Conservation (phyloP, 92 coral and sea anemone species). For the Porites lobata region DNA sequence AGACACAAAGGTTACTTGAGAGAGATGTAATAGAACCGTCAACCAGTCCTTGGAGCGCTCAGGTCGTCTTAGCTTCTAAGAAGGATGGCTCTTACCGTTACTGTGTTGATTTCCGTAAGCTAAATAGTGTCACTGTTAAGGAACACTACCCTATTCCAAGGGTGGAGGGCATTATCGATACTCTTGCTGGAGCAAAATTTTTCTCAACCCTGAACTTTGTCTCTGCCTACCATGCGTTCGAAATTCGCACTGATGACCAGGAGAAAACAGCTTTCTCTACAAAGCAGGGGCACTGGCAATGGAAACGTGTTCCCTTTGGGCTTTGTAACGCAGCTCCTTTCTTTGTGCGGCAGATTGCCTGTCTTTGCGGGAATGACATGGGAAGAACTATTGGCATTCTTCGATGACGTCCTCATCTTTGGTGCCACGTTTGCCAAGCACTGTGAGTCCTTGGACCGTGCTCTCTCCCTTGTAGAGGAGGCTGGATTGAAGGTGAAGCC, state of each 20-base stretch:
- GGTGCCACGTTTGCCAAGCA: constrained; percentile 43
- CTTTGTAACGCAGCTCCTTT: constrained; percentile 54
- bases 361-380: constrained; percentile 38
- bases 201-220: constrained; percentile 53
- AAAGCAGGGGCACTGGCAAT: constrained; percentile 61
- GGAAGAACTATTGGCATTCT: constrained; percentile 49
- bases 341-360: constrained; percentile 41
- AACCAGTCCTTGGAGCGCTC: constrained; percentile 56
- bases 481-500: constrained; percentile 62
- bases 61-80: constrained; percentile 45
- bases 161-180: constrained; percentile 53
- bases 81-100: constrained; percentile 31
- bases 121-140: constrained; percentile 53
- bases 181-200: constrained; percentile 44
- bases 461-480: constrained; percentile 38
- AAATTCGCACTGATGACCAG: constrained; percentile 29
- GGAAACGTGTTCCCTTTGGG: constrained; percentile 44
- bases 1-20: constrained; percentile 35
- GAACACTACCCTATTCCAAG: constrained; percentile 60
- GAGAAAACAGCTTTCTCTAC: constrained; percentile 62
- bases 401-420: constrained; percentile 58
- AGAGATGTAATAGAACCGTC: constrained; percentile 38
- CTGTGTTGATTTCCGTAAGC: constrained; percentile 41
- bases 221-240: constrained; percentile 42
- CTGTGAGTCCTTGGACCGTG: constrained; percentile 33